Evolutionary conservation across 1,140 invertebrate genomes (phyloP).

Genomic region (Gryllus bimaculatus): DNA sequence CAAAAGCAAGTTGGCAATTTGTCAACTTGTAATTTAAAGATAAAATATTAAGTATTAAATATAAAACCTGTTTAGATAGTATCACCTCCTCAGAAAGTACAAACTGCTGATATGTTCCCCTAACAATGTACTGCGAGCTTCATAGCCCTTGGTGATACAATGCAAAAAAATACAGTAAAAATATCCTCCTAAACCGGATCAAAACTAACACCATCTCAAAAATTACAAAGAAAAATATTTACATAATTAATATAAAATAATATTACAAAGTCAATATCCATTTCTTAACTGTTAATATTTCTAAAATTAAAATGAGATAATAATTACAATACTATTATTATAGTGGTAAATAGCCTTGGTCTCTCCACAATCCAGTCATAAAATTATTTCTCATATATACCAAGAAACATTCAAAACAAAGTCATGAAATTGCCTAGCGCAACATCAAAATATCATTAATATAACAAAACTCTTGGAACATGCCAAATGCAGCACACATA

Average conservation of each 20-base stretch:
- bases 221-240: not conserved
- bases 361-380: not conserved
- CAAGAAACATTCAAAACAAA: not conserved
- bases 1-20: not conserved
- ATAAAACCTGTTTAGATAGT: not conserved
- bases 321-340: too few relatives aligned
- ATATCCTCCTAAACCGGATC: not conserved
- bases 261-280: not conserved
- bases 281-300: not conserved
- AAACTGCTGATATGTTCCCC: not conserved
- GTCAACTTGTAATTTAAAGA: not conserved
- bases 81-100: not conserved
- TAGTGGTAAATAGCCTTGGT: too few relatives aligned
- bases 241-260: not conserved
- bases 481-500: too few relatives aligned
- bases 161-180: not conserved
- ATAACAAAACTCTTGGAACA: not conserved
- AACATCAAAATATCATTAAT: not conserved
- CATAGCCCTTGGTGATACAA: not conserved
- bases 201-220: not conserved
- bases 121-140: not conserved
- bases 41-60: not conserved
- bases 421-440: not conserved
- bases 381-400: not conserved
- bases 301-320: too few relatives aligned